Evolutionary conservation across 2,113 vertebrate species (phyloP).

Genomic region (Muscicapa adusta): DNA sequence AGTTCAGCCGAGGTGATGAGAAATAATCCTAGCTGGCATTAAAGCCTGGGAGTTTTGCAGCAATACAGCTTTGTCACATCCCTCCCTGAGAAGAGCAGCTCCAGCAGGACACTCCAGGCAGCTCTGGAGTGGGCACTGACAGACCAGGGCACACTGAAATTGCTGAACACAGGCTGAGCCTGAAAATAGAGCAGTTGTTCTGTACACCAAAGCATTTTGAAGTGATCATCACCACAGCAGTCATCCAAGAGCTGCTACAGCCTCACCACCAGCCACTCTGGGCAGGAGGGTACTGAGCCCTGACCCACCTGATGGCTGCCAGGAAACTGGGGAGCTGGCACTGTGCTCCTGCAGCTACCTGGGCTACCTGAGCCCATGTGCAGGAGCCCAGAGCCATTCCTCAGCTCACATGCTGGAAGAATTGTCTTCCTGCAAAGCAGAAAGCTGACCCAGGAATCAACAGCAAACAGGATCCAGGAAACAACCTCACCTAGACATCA

Average conservation of each 20-base stretch:
- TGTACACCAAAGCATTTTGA: neutral
- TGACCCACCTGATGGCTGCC: rapidly evolving
- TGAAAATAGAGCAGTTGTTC: neutral
- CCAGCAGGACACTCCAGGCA: neutral
- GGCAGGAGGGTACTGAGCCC: neutral
- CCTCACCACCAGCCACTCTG: neutral
- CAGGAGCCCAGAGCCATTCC: neutral
- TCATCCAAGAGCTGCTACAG: neutral
- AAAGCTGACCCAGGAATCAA: neutral
- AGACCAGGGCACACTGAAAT: neutral
- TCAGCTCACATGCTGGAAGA: neutral
- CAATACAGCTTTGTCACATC: neutral
- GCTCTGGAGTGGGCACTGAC: neutral
- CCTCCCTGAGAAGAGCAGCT: neutral
- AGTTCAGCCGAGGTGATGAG: neutral
- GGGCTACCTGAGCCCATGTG: neutral
- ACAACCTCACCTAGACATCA: neutral
- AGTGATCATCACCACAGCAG: neutral
- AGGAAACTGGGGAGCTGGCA: neutral
- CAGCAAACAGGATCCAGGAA: neutral
- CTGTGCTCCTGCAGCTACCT: neutral
- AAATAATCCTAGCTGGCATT: neutral
- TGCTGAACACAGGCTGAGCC: neutral
- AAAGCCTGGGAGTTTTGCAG: neutral
- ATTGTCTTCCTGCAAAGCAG: neutral